phyloP scores from a whole-genome alignment of 2,113 vertebrate genomes.

The Eolophus roseicapilla region DNA sequence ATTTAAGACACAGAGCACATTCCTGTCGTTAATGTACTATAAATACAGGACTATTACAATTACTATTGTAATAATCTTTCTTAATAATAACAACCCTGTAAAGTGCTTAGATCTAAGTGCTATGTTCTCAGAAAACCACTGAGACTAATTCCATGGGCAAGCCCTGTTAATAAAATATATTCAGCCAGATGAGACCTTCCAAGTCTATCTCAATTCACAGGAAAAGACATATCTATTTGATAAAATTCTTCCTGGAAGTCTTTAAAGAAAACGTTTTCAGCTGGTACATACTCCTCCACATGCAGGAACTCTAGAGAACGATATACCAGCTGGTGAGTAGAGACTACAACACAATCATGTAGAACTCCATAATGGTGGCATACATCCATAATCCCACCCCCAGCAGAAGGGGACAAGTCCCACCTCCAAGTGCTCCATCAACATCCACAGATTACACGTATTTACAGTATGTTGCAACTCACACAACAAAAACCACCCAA shows the following conservation, averaged over 20 bases:
- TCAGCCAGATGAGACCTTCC: background rate
- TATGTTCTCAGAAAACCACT: background rate
- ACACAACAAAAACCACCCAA: background rate
- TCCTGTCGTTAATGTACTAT: background rate
- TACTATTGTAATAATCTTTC: background rate
- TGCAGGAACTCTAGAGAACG: background rate
- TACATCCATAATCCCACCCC: background rate
- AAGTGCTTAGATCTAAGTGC: background rate
- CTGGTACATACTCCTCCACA: background rate
- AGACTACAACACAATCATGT: background rate
- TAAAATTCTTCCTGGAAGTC: background rate
- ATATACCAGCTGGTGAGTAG: background rate
- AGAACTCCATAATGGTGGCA: background rate
- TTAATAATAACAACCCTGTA: background rate
- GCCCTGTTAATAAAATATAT: background rate
- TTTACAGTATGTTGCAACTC: background rate
- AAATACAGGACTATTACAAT: conserved; percentile 3
- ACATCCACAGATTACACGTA: background rate
- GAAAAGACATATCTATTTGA: background rate
- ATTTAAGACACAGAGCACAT: background rate
- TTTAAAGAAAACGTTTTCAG: background rate
- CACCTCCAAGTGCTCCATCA: background rate
- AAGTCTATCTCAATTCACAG: background rate
- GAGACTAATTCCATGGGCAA: background rate
- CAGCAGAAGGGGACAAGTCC: background rate